Percentiles rank a stretch among this genome's conserved stretches.
Conservation (phyloP, 2,113 vertebrate genomes). For the Condylura cristata region DNA sequence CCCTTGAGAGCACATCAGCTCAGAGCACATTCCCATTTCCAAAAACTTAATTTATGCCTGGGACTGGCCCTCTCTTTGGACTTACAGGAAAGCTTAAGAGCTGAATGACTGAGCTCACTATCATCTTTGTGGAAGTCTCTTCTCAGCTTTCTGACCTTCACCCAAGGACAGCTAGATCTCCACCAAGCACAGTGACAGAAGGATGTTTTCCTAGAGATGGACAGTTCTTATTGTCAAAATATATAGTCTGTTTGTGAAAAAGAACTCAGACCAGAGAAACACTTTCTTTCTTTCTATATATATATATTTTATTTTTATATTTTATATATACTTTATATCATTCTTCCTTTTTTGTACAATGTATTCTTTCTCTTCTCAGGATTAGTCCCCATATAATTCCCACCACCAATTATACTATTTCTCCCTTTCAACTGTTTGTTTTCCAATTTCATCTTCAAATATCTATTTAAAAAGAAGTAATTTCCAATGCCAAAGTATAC, state of each 20-base stretch:
- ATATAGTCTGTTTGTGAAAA: neutral
- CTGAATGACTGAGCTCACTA: neutral
- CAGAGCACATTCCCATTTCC: neutral
- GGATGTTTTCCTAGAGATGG: neutral
- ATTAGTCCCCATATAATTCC: too few relatives aligned
- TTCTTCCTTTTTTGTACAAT: too few relatives aligned
- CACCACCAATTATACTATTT: neutral
- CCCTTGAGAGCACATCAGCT: neutral
- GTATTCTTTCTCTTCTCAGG: too few relatives aligned
- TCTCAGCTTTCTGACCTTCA: neutral
- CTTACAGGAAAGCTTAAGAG: constrained; percentile 14
- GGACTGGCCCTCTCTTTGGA: neutral
- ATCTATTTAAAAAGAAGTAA: neutral
- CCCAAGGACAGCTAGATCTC: neutral
- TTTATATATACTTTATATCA: too few relatives aligned
- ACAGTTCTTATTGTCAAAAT: neutral
- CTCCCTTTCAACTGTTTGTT: neutral
- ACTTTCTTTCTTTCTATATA: too few relatives aligned
- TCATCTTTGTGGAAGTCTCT: neutral
- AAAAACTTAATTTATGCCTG: neutral
- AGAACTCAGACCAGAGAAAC: neutral
- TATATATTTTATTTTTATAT: too few relatives aligned
- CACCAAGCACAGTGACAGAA: neutral
- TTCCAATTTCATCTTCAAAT: neutral
- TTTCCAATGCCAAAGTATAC: neutral